Evolutionary conservation across 2,797 vertebrate genomes (phyloP), one percentile per base, ranked within the genome.

Genomic region (Hydrolagus colliei): DNA sequence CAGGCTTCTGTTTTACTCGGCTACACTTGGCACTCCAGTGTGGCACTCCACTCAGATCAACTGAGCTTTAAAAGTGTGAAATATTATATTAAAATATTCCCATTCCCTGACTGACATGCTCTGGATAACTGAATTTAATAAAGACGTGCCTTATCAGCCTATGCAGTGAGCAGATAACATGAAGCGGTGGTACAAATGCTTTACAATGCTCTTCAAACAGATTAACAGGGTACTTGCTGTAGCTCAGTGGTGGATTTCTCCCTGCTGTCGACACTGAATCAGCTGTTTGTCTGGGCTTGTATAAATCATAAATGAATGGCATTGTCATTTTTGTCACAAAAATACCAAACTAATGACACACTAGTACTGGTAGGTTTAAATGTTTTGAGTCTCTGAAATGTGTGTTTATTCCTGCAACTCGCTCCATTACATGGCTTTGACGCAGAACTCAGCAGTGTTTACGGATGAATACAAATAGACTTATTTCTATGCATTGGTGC

Each of bases 111-210:
- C 92, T 92, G 95, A 93, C 95, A 94, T 93, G 93, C 94, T 95
- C 95, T 96, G 94, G 95, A 93, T 95, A 93, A 93, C 93, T 91
- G 94, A 96, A 96, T 97, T 97, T 97, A 97, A 96, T 97, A 97
- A 97, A 97, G 96, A 96, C 96, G 95, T 96, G 95, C 94, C 95
- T 97, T 97, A 97, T 98, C 95, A 95, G 95, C 92, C 93, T 92
- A 89, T 91, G 89, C 95, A 84, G 16, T 71, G 65, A 71, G 65
- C 27, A 94, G 95, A 96, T 97, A 96, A 96, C 94, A 92, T 93
- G 95, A 96, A 97, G 95, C 96, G 94, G 94, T 92, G 88, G 92
- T 94, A 93, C 94, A 96, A 96, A 96, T 95, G 93, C 94, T 91
- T 90, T 93, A 96, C 95, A 94, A 92, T 96, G 94, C 95, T 93